Percentiles rank a stretch among this genome's conserved stretches.
Evolutionary conservation across 2,113 vertebrate species (phyloP).

Genomic region (Reinhardtius hippoglossoides): DNA sequence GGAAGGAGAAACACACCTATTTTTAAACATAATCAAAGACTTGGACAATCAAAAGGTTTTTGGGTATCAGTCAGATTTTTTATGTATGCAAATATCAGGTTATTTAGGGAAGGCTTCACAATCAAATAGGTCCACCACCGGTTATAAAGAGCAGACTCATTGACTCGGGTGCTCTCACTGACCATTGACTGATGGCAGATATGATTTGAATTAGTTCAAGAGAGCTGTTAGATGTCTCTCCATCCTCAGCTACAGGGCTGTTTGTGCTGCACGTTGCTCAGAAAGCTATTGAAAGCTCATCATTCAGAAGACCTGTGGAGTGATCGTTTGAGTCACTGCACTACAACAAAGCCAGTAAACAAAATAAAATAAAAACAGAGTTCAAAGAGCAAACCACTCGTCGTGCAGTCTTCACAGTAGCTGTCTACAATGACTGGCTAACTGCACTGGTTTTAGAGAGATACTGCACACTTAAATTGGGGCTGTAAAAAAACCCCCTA

Average conservation of each 20-base stretch:
- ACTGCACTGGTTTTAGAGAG: too few species aligned
- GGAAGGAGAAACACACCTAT: neutral
- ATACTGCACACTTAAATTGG: too few species aligned
- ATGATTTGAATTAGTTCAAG: constrained; percentile 18
- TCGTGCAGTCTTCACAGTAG: neutral
- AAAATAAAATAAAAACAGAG: neutral
- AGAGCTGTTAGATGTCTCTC: neutral
- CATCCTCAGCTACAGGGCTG: neutral
- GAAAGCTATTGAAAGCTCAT: neutral
- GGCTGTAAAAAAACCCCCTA: too few species aligned
- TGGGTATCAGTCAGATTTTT: neutral
- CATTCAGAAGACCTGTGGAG: neutral
- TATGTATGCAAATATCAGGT: neutral
- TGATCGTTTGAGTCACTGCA: neutral
- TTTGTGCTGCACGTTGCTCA: neutral
- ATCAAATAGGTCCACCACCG: neutral
- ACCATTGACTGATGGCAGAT: neutral
- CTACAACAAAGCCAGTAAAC: neutral
- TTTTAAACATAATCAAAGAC: neutral
- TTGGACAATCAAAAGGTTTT: neutral
- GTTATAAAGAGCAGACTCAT: neutral
- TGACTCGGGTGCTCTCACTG: neutral
- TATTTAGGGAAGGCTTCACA: neutral
- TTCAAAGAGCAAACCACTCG: neutral
- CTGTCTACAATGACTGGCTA: too few species aligned